Evolutionary conservation across 92 coral and sea anemone genomes (phyloP), one percentile per base, ranked within the genome.

Genomic region (Zoanthus gigantus): DNA sequence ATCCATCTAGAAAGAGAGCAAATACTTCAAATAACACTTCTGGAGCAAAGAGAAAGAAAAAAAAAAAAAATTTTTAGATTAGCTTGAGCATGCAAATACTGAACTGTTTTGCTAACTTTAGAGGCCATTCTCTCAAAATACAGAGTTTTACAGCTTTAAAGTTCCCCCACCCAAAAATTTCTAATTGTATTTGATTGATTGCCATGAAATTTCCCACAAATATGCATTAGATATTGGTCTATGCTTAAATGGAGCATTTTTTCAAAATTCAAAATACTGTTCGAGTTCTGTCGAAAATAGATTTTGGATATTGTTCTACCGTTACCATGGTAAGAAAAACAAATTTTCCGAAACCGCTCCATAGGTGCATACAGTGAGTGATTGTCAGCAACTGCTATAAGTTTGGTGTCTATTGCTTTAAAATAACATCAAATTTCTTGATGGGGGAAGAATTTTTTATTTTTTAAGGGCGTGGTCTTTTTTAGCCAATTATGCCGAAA

Each of bases 371-470:
- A 57, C 65, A 57, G 65, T 57, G 65, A 57, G 65, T 57, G 65
- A 57, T 57, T 14, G 65, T 57, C 65, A 57, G 65, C 65, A 57
- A 13, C 65, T 13, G 65, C 65, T 57, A 57, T 57, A 14, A 14
- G 65, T 57, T 57, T 57, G 18, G 65, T 57, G 65, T 57, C 65
- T 57, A 57, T 57, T 57, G 17, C 0, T 57, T 57, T 57, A 57
- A 57, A 57, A 57, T 57, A 57, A 57, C 65, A 57, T 14, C 65
- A 75, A 18, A 75, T 75, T 46, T 75, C 79, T 75, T 75, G 44
- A 31, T 75, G 79, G 61, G 79, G 61, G 79, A 75, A 50, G 65
- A 75, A 46, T 75, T 75, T 75, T 23, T 30, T 56, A 75, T 53
- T 75, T 75, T 74, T 75, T 54, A 75, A 17, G 63, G 60, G 79